These are phyloP conservation scores for Danio rerio DNA, from an alignment of 2,113 vertebrate species.

Conservation along the genomic window GRCz12tu NC_133188.1:5139501-5140000, in stretches of 20 bases:
- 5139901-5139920: no score
- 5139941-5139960: no score
- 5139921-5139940: no score
- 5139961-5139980: no score
- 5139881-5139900: no score
- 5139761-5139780: neutral
- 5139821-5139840: no score
- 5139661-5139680: neutral
- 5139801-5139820: no score
- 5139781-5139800: neutral
- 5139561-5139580: neutral
- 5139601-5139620: neutral
- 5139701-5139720: neutral
- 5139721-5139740: neutral
- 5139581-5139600: neutral
- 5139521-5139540: neutral
- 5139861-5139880: no score
- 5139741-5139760: neutral
- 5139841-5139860: no score
- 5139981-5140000: no score
- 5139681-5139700: neutral
- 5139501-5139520: neutral
- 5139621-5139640: neutral
- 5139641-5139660: neutral
- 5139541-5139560: neutral